These are phyloP conservation scores for Diarsia rubi DNA, from an alignment of 2,888 invertebrate genomes.

Conservation along the genomic window DNA sequence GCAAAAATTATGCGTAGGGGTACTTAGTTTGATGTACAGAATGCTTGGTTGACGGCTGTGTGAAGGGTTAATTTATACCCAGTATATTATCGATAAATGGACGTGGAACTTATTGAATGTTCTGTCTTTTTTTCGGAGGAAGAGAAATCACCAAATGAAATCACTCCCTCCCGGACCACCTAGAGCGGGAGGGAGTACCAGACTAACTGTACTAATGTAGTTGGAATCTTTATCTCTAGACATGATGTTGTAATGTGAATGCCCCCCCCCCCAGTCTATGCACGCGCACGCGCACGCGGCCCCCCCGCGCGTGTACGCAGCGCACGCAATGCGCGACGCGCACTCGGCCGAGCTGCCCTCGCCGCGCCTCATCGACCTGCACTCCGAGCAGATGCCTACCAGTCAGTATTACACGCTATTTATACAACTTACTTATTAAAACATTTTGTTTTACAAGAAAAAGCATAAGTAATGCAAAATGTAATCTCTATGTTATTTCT, in stretches of 20 bases:
- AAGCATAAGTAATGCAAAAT: no score
- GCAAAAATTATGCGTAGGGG: no score
- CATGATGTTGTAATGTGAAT: not conserved
- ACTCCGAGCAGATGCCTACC: constrained; percentile 74
- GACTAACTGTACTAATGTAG: no score
- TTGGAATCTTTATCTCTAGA: not conserved
- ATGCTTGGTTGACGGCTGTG: no score
- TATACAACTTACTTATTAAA: not conserved
- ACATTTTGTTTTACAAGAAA: not conserved
- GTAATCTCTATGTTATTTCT: no score
- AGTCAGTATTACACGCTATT: constrained; percentile 69
- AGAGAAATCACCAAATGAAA: no score
- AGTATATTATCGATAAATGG: not conserved
- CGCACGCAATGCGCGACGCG: constrained; percentile 92
- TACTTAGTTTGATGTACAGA: no score
- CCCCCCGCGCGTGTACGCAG: constrained; percentile 86
- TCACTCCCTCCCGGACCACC: no score
- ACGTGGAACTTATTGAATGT: not conserved
- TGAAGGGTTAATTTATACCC: no score
- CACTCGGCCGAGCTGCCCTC: constrained; percentile 92
- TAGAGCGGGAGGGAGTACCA: no score
- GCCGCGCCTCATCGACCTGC: constrained; percentile 85
- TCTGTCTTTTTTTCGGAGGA: no score
- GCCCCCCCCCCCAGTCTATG: constrained; percentile 10
- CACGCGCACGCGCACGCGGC: constrained; percentile 66